These are phyloP conservation scores for Actenoides lindsayi DNA, from an alignment of 2,113 vertebrate species.

Conservation along the genomic window DNA sequence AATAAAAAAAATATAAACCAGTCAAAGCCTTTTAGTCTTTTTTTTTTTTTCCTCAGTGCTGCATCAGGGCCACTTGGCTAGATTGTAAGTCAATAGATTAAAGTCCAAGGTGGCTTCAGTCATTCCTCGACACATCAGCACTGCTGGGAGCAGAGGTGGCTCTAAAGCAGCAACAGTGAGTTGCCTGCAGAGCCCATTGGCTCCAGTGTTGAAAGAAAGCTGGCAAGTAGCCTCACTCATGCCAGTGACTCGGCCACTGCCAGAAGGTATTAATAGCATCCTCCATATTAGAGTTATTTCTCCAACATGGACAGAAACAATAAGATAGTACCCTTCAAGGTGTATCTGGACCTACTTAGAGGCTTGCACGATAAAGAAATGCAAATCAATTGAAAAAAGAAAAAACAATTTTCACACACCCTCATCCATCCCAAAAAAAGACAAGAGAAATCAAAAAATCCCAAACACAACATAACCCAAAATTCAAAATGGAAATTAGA, in stretches of 20 bases:
- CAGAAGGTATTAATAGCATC: not conserved
- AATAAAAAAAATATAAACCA: not conserved
- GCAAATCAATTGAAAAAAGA: not conserved
- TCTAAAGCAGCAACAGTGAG: not conserved
- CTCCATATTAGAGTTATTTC: not conserved
- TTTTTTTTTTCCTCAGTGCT: not conserved
- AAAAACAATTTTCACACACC: not conserved
- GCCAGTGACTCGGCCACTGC: not conserved
- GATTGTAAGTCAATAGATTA: not conserved
- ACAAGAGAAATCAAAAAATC: not conserved
- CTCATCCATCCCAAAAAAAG: not conserved
- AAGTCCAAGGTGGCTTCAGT: not conserved
- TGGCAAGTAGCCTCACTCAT: not conserved
- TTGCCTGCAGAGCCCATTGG: not conserved
- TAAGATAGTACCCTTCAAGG: not conserved
- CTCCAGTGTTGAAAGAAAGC: not conserved
- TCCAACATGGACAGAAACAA: not conserved
- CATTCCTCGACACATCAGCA: not conserved
- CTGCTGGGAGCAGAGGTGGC: not conserved
- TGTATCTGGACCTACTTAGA: not conserved
- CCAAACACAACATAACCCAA: not conserved
- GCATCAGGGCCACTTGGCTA: not conserved
- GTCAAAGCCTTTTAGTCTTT: not conserved
- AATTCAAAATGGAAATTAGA: not conserved
- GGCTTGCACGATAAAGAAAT: not conserved